Evolutionary conservation across 1,140 invertebrate genomes (phyloP).

Genomic region (Trichonephila clavipes): DNA sequence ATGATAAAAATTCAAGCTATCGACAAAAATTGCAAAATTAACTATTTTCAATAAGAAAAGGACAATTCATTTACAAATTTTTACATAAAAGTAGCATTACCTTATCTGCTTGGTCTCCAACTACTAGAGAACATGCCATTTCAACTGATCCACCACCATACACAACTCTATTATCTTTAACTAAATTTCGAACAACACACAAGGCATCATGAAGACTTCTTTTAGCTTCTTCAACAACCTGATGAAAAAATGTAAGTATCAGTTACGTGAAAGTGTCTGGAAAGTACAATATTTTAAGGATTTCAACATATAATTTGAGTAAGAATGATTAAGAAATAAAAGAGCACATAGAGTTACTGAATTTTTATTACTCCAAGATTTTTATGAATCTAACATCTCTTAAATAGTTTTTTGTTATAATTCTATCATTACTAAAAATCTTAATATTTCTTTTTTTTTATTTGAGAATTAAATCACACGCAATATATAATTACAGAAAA

Average conservation of each 20-base stretch:
- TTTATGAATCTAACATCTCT: too few species aligned
- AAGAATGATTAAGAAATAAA: too few species aligned
- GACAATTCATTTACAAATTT: background rate
- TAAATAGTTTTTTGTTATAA: too few species aligned
- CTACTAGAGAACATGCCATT: conserved; percentile 95
- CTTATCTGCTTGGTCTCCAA: conserved; percentile 93
- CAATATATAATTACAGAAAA: too few species aligned
- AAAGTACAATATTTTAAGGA: too few species aligned
- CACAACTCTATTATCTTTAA: conserved; percentile 95
- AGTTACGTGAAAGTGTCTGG: background rate
- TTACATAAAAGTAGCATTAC: conserved; percentile 79
- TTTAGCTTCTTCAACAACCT: conserved; percentile 98
- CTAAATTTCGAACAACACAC: conserved; percentile 97
- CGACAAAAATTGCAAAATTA: background rate
- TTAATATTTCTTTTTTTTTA: too few species aligned
- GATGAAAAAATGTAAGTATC: conserved; percentile 8
- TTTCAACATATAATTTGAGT: too few species aligned
- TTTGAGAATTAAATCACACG: too few species aligned
- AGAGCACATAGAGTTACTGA: too few species aligned
- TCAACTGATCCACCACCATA: conserved; percentile 99
- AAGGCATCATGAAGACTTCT: conserved; percentile 98
- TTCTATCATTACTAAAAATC: too few species aligned
- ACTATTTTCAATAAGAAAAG: background rate
- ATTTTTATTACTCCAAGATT: too few species aligned
- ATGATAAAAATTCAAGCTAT: background rate